Evolutionary conservation across 2,888 invertebrate species (phyloP).

Genomic region (Tachina fera): DNA sequence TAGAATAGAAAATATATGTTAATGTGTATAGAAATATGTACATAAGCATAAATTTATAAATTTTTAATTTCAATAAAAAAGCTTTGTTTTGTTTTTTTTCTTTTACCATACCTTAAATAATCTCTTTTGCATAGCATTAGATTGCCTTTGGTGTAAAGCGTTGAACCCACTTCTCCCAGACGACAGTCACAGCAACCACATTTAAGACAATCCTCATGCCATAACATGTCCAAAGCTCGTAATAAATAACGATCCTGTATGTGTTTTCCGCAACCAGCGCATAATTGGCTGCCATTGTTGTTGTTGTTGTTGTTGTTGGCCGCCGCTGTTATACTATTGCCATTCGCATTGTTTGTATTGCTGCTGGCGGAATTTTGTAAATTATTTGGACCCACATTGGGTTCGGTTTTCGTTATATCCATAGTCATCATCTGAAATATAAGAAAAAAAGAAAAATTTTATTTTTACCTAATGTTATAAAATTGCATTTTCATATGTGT

Average conservation of each 20-base stretch:
- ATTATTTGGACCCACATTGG: constrained; percentile 83
- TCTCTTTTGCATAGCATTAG: constrained; percentile 97
- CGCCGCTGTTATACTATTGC: constrained; percentile 74
- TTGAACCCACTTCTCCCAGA: constrained; percentile 97
- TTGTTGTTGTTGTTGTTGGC: constrained; percentile 78
- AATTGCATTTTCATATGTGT: no score
- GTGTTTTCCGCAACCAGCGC: constrained; percentile 96
- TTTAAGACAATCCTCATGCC: constrained; percentile 99
- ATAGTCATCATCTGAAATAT: constrained; percentile 88
- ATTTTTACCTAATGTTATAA: not conserved
- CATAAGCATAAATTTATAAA: not conserved
- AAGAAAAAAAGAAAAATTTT: constrained; percentile 11
- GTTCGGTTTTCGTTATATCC: constrained; percentile 93
- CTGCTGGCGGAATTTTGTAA: constrained; percentile 74
- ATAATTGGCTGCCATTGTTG: constrained; percentile 87
- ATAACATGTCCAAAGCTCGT: constrained; percentile 95
- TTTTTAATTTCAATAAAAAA: not conserved
- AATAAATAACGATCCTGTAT: constrained; percentile 96
- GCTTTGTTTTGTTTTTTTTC: not conserved
- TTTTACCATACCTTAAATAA: constrained; percentile 90
- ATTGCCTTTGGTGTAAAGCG: constrained; percentile 97
- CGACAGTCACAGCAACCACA: constrained; percentile 98
- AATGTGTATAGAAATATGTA: not conserved
- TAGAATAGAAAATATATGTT: constrained; percentile 6
- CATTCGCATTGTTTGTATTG: constrained; percentile 72